Percentiles rank a stretch among this genome's conserved stretches.
These are phyloP conservation scores for Drosophila asahinai DNA, from an alignment of 1,140 invertebrate genomes.

Conservation along the genomic window DNA sequence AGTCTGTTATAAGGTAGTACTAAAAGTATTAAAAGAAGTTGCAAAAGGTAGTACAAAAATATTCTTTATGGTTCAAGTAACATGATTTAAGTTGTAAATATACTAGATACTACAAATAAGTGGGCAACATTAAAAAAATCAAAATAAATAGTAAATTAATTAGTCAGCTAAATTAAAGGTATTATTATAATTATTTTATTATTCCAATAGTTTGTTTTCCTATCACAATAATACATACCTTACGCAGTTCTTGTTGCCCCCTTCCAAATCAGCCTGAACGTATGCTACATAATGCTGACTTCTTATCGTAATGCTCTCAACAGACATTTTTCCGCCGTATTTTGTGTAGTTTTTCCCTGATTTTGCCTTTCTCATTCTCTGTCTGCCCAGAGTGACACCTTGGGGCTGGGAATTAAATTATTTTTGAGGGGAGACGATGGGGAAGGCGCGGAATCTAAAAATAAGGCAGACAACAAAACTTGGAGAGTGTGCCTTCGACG, in stretches of 20 bases:
- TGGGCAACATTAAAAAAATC: too few relatives aligned
- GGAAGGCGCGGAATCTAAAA: slow-evolving; percentile 39
- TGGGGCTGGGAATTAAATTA: slow-evolving; percentile 35
- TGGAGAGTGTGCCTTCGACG: slow-evolving; percentile 57
- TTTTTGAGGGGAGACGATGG: neutral
- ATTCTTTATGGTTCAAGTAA: too few relatives aligned
- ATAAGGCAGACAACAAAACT: slow-evolving; percentile 56
- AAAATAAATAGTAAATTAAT: too few relatives aligned
- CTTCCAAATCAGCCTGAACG: slow-evolving; percentile 2
- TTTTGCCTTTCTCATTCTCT: slow-evolving; percentile 2
- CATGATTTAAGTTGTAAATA: too few relatives aligned
- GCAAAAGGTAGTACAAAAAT: too few relatives aligned
- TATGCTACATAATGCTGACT: slow-evolving; percentile 8
- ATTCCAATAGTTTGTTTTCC: too few relatives aligned
- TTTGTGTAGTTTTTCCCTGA: slow-evolving; percentile 9
- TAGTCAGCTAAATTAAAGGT: too few relatives aligned
- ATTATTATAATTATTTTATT: too few relatives aligned
- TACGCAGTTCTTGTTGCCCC: neutral
- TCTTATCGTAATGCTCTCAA: slow-evolving; percentile 2
- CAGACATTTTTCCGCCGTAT: slow-evolving; percentile 12
- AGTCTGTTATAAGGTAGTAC: too few relatives aligned
- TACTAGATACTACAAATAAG: too few relatives aligned
- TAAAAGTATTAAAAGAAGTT: too few relatives aligned
- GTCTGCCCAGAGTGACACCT: slow-evolving; percentile 35
- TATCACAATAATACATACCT: neutral